phyloP scores from a whole-genome alignment of 2,113 vertebrate genomes.

The Hippocampus barbouri region DNA sequence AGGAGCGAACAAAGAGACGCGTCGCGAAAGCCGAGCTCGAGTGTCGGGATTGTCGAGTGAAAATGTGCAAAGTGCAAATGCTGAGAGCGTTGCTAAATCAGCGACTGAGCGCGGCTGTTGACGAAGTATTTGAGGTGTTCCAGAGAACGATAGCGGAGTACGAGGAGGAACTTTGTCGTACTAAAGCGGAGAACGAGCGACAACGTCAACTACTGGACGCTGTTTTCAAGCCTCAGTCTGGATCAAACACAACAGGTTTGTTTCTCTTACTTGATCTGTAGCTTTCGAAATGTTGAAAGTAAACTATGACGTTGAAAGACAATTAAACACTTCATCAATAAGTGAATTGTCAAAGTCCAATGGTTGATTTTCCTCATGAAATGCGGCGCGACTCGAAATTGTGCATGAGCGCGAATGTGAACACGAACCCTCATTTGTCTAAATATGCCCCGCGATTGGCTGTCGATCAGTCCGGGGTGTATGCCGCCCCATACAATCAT shows the following conservation, averaged over 20 bases:
- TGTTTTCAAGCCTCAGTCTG: background rate
- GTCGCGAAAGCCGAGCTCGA: background rate
- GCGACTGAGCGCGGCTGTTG: background rate
- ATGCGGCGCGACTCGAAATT: no score
- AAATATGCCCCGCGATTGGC: no score
- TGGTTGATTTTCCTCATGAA: no score
- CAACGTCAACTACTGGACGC: background rate
- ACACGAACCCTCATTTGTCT: no score
- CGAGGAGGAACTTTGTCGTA: background rate
- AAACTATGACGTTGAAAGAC: no score
- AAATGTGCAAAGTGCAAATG: conserved; percentile 1
- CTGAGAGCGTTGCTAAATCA: background rate
- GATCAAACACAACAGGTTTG: background rate
- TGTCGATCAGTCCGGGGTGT: no score
- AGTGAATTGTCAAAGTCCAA: no score
- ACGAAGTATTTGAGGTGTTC: background rate
- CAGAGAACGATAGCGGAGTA: background rate
- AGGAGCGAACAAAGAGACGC: background rate
- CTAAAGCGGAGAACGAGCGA: background rate
- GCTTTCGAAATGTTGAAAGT: no score
- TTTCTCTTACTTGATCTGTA: background rate
- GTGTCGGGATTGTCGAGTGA: background rate
- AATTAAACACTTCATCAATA: no score
- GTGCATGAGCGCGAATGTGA: no score
- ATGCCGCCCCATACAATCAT: no score